These are phyloP conservation scores for Microctonus aethiopoides DNA, from an alignment of 2,888 invertebrate species.

Conservation along the genomic window DNA sequence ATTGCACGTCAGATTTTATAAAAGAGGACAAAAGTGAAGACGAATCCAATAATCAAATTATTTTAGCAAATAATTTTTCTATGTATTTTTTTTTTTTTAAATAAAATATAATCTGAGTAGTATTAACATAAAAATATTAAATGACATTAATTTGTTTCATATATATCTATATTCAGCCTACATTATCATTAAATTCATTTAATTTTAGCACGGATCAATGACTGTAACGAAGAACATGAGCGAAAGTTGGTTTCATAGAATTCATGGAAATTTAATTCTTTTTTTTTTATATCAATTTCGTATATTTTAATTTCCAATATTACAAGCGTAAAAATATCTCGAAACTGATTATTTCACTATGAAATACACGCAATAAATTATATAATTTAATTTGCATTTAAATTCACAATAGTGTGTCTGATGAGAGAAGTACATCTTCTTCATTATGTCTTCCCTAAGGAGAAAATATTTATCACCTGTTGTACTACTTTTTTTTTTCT, in stretches of 20 bases:
- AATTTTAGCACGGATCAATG: neutral
- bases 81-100: neutral
- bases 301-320: neutral
- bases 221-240: neutral
- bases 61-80: neutral
- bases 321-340: neutral
- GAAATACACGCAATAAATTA: neutral
- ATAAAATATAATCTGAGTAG: neutral
- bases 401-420: too few relatives aligned
- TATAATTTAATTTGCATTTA: neutral
- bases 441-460: neutral
- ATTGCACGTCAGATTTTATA: neutral
- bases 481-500: constrained; percentile 28
- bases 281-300: neutral
- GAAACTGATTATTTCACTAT: neutral
- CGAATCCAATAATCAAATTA: neutral
- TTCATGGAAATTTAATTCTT: neutral
- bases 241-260: constrained; percentile 21
- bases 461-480: neutral
- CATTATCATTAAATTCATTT: neutral
- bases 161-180: neutral
- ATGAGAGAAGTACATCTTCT: too few relatives aligned
- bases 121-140: neutral
- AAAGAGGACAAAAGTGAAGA: neutral
- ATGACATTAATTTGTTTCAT: neutral